Conservation (phyloP, 2,797 vertebrate species). For the Anomalospiza imberbis region DNA sequence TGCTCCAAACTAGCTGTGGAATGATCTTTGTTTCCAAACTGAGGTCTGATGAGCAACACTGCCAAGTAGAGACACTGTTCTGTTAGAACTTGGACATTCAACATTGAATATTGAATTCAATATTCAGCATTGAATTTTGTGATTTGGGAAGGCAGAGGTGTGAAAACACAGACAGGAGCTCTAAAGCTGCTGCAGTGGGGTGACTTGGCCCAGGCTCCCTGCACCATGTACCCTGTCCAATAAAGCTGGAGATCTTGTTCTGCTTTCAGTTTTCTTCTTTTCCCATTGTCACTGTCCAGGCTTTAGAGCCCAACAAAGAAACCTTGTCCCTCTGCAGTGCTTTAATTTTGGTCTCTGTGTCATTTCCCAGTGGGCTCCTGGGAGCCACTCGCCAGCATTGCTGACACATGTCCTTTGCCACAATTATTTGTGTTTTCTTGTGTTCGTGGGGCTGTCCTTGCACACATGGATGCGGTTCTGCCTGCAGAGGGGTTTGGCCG, state of each 20-base stretch:
- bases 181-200: not conserved
- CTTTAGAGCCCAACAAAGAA: not conserved
- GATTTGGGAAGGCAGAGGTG: not conserved
- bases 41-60: not conserved
- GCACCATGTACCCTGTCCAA: rapidly evolving
- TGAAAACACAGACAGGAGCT: rapidly evolving
- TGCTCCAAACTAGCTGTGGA: not conserved
- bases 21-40: not conserved
- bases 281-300: not conserved
- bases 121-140: not conserved
- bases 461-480: rapidly evolving
- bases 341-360: not conserved
- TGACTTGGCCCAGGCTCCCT: not conserved
- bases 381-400: no score
- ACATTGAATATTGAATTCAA: rapidly evolving
- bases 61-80: not conserved
- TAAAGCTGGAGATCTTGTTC: not conserved
- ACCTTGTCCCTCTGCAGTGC: not conserved
- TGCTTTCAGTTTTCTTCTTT: not conserved
- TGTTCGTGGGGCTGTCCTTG: rapidly evolving
- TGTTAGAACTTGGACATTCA: not conserved
- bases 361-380: not conserved
- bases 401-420: rapidly evolving
- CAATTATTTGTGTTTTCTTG: rapidly evolving
- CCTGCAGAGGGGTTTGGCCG: not conserved